Percentiles rank a stretch among this genome's conserved stretches.
Evolutionary conservation across 1,140 invertebrate genomes (phyloP).

Genomic region (Listronotus oregonensis): DNA sequence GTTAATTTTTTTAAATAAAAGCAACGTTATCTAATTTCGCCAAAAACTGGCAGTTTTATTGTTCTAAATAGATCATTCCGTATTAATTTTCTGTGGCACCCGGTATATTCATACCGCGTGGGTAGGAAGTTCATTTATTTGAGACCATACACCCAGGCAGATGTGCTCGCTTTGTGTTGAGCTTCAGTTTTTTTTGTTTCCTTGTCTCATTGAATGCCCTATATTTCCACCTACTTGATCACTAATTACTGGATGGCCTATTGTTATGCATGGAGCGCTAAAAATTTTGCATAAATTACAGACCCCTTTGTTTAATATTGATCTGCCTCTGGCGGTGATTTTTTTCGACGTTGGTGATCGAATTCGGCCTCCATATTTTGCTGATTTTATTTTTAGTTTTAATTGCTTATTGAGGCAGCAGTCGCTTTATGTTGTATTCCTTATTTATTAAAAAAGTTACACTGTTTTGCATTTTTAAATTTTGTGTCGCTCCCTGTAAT

Average conservation of each 20-base stretch:
- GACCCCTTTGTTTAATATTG: constrained; percentile 16
- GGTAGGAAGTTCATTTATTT: constrained; percentile 11
- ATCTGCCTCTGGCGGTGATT: constrained; percentile 9
- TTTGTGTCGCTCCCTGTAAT: too few relatives aligned
- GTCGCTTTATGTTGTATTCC: too few relatives aligned
- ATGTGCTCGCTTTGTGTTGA: constrained; percentile 44
- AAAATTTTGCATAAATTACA: constrained; percentile 52
- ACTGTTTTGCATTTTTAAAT: too few relatives aligned
- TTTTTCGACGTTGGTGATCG: constrained; percentile 1
- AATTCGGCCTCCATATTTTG: too few relatives aligned
- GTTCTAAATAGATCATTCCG: too few relatives aligned
- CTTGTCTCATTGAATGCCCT: constrained; percentile 52
- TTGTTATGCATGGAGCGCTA: constrained; percentile 17
- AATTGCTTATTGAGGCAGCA: too few relatives aligned
- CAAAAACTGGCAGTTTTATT: too few relatives aligned
- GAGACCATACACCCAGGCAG: constrained; percentile 41
- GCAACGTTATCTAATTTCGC: too few relatives aligned
- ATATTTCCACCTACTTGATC: constrained; percentile 56
- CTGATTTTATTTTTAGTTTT: too few relatives aligned
- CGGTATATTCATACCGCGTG: background rate
- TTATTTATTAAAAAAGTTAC: too few relatives aligned
- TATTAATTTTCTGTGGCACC: too few relatives aligned
- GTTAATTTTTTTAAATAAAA: too few relatives aligned
- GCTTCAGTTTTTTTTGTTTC: constrained; percentile 41
- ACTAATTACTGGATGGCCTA: constrained; percentile 51